Conservation (phyloP, 1,140 invertebrate genomes). For the Leptonema lineaticorne region DNA sequence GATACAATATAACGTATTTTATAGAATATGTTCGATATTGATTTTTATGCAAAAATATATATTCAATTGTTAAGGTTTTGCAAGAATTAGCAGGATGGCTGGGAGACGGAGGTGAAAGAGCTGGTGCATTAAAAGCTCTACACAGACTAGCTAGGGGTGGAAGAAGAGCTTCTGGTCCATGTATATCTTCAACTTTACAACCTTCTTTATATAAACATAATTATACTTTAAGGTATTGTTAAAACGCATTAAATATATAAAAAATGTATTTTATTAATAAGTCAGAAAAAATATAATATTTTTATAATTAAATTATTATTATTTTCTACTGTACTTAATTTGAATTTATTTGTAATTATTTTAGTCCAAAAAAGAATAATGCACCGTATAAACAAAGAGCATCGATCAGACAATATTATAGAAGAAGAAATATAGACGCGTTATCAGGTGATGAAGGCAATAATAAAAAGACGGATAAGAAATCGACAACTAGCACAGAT, state of each 20-base stretch:
- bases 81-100: conserved; percentile 39
- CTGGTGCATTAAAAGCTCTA: conserved; percentile 36
- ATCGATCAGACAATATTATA: conserved; percentile 38
- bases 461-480: conserved; percentile 27
- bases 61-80: conserved; percentile 25
- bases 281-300: too few species aligned
- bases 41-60: conserved; percentile 2
- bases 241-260: too few species aligned
- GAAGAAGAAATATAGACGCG: conserved; percentile 38
- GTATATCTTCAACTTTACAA: conserved; percentile 14
- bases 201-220: conserved; percentile 29
- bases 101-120: conserved; percentile 30
- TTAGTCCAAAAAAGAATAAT: conserved; percentile 34
- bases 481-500: conserved; percentile 15
- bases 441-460: conserved; percentile 37
- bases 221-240: conserved; percentile 35
- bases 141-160: conserved; percentile 36
- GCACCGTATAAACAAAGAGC: conserved; percentile 32
- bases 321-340: background rate
- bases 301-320: background rate
- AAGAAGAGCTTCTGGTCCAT: conserved; percentile 28
- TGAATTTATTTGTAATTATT: background rate
- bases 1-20: background rate
- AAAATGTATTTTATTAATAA: too few species aligned
- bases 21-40: background rate